These are phyloP conservation scores for Alauda arvensis DNA, from an alignment of 2,797 vertebrate genomes.

Conservation along the genomic window DNA sequence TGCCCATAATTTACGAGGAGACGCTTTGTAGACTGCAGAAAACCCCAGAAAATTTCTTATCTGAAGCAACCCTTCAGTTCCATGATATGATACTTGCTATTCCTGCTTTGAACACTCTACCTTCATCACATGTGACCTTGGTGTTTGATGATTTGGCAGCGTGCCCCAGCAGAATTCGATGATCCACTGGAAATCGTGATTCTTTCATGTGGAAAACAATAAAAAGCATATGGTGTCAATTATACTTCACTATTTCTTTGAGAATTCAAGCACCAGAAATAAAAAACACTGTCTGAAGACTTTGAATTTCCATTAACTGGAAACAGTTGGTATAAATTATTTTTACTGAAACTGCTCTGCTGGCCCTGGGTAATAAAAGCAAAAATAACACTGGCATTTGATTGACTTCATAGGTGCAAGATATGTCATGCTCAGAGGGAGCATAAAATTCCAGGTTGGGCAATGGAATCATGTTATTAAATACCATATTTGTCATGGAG, in stretches of 20 bases:
- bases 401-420: conserved; percentile 43
- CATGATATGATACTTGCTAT: not conserved
- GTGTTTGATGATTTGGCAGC: not conserved
- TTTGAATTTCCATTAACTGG: conserved; percentile 41
- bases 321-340: conserved; percentile 64
- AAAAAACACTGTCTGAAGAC: conserved; percentile 36
- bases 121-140: conserved; percentile 9
- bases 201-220: conserved; percentile 57
- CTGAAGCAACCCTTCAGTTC: conserved; percentile 1
- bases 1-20: conserved; percentile 22
- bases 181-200: conserved; percentile 32
- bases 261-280: conserved; percentile 43
- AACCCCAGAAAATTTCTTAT: conserved; percentile 31
- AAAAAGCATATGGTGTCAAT: conserved; percentile 19
- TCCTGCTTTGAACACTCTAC: conserved; percentile 4
- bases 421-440: conserved; percentile 38
- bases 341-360: conserved; percentile 41
- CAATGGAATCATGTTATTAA: not conserved
- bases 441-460: not conserved
- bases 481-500: not conserved
- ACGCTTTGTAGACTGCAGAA: conserved; percentile 2
- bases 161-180: conserved; percentile 34
- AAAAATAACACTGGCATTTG: conserved; percentile 34
- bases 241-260: conserved; percentile 6
- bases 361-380: conserved; percentile 49